Percentiles rank a stretch among this genome's conserved stretches.
Conservation (phyloP, 2,797 vertebrate species). For the Siniperca obscura region DNA sequence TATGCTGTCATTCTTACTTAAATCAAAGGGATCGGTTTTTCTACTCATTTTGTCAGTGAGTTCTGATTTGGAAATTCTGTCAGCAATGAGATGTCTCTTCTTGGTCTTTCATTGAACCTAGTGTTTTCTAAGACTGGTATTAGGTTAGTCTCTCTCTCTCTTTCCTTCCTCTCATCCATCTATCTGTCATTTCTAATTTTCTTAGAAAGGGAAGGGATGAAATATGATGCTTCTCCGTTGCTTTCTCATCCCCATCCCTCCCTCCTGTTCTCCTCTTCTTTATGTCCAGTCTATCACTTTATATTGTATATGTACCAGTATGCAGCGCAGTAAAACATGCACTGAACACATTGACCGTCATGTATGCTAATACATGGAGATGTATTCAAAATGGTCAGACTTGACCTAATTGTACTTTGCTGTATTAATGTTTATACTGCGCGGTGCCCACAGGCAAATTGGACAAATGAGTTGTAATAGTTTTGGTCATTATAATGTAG, state of each 20-base stretch:
- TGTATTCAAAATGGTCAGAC: conserved; percentile 35
- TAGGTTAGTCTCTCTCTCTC: conserved; percentile 16
- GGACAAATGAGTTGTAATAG: conserved; percentile 24
- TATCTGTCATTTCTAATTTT: conserved; percentile 60
- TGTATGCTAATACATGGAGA: conserved; percentile 46
- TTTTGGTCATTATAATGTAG: conserved; percentile 30
- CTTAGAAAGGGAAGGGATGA: conserved; percentile 65
- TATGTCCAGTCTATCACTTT: conserved; percentile 22
- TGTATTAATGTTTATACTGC: conserved; percentile 38
- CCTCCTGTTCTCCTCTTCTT: conserved; percentile 29
- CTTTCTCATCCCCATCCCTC: conserved; percentile 25
- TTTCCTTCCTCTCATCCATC: conserved; percentile 49
- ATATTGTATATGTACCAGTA: conserved; percentile 12
- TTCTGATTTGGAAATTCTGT: conserved; percentile 24
- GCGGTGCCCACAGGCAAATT: neutral
- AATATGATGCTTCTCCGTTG: conserved; percentile 64
- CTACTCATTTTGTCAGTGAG: neutral
- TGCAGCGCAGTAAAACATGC: conserved; percentile 23
- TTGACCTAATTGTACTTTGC: conserved; percentile 26
- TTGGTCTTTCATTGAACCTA: conserved; percentile 7
- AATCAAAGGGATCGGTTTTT: neutral
- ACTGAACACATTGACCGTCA: conserved; percentile 22
- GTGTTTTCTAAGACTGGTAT: conserved; percentile 7
- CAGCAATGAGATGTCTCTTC: neutral
- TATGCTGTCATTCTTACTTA: neutral